These are phyloP conservation scores for Denticeps clupeoides DNA, from an alignment of 2,797 vertebrate species.

Conservation along the genomic window DNA sequence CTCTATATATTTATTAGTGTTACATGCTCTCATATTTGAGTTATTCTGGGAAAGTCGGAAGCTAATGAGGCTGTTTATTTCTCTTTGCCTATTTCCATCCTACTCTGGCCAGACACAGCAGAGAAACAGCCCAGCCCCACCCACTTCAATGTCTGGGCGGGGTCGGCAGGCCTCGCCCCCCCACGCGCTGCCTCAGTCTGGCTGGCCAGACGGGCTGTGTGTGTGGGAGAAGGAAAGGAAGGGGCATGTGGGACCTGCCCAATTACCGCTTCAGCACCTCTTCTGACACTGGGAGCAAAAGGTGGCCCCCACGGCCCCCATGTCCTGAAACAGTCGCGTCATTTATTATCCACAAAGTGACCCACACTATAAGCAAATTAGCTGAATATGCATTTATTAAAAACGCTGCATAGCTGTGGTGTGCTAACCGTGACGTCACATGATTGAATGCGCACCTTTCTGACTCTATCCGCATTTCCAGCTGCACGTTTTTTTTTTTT, in stretches of 20 bases:
- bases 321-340: too few species aligned
- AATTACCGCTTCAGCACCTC: neutral
- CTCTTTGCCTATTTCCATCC: slow-evolving; percentile 9
- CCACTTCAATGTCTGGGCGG: neutral
- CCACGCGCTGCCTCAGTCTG: neutral
- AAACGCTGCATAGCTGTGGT: too few species aligned
- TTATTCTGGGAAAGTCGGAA: slow-evolving; percentile 14
- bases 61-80: slow-evolving; percentile 12
- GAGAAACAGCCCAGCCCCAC: neutral
- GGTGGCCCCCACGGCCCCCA: too few species aligned
- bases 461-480: too few species aligned
- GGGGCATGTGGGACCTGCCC: neutral
- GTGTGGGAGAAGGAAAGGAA: slow-evolving; percentile 5
- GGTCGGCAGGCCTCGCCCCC: neutral
- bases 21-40: neutral
- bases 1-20: slow-evolving; percentile 10
- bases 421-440: too few species aligned
- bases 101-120: slow-evolving; percentile 2
- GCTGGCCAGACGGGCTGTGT: neutral
- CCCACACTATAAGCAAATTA: too few species aligned
- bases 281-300: neutral
- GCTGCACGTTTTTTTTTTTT: neutral
- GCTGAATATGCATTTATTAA: too few species aligned
- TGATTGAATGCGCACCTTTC: too few species aligned
- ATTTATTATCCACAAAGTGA: too few species aligned